Evolutionary conservation across 1,140 invertebrate species (phyloP).

Genomic region (Aricia agestis): DNA sequence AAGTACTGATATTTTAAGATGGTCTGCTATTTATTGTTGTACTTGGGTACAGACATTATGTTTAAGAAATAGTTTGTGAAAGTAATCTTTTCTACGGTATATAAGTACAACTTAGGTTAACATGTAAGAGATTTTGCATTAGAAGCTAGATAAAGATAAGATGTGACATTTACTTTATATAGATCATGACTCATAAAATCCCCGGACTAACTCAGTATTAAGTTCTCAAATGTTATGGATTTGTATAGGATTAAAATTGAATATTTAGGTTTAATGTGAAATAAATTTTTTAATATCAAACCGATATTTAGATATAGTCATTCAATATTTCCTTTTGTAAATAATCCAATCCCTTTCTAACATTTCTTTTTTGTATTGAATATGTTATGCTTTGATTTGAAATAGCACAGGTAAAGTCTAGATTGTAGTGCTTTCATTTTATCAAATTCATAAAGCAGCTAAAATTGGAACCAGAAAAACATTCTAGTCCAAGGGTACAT

Average conservation of each 20-base stretch:
- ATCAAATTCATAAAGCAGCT: not conserved
- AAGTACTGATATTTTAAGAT: constrained; percentile 71
- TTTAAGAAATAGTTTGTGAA: constrained; percentile 63
- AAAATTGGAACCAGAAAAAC: not conserved
- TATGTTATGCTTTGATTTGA: not conserved
- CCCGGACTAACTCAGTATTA: constrained; percentile 66
- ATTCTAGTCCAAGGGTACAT: not conserved
- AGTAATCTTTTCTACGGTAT: constrained; percentile 58
- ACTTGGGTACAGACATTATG: constrained; percentile 71
- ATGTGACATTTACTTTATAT: constrained; percentile 48
- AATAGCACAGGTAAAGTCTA: not conserved
- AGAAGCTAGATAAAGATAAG: constrained; percentile 50
- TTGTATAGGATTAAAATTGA: constrained; percentile 48
- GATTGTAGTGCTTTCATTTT: not conserved
- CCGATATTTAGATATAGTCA: constrained; percentile 48
- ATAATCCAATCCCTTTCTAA: constrained; percentile 1
- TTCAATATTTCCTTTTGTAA: constrained; percentile 28
- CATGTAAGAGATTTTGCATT: constrained; percentile 54
- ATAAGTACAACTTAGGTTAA: constrained; percentile 72
- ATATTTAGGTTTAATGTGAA: constrained; percentile 60
- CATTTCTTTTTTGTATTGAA: not conserved
- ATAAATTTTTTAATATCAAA: constrained; percentile 31
- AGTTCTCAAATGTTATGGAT: constrained; percentile 63
- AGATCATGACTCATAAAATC: constrained; percentile 54
- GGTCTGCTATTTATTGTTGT: constrained; percentile 71